Percentiles rank a stretch among this genome's conserved stretches.
Conservation (phyloP, 1,140 invertebrate species). For the Drosophila burlai region DNA sequence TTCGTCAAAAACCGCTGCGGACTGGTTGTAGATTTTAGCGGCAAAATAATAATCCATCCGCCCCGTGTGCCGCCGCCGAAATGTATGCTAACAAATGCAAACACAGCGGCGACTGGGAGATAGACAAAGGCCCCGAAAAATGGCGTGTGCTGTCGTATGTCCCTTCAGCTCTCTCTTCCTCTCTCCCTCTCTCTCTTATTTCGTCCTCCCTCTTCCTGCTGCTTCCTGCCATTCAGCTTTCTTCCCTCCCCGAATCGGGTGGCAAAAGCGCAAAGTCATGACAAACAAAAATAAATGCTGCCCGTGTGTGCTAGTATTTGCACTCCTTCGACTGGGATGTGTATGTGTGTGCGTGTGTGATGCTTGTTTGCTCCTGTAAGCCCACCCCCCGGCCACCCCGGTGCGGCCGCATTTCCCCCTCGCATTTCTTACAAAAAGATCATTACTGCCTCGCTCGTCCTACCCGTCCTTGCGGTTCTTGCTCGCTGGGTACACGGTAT, state of each 20-base stretch:
- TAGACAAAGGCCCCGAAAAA: slow-evolving; percentile 44
- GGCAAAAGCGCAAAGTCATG: slow-evolving; percentile 77
- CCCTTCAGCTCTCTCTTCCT: slow-evolving; percentile 5
- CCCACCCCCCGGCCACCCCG: background rate
- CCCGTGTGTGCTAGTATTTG: slow-evolving; percentile 33
- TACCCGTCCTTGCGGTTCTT: background rate
- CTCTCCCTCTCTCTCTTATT: background rate
- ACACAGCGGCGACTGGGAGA: slow-evolving; percentile 6
- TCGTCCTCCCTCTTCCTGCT: slow-evolving; percentile 1
- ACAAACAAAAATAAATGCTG: slow-evolving; percentile 45
- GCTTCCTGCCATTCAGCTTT: background rate
- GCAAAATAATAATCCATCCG: slow-evolving; percentile 62
- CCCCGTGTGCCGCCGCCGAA: slow-evolving; percentile 26
- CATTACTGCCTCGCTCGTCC: slow-evolving; percentile 58
- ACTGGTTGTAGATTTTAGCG: slow-evolving; percentile 43
- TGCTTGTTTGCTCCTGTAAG: slow-evolving; percentile 56
- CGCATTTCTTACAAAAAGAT: slow-evolving; percentile 68
- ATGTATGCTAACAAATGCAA: slow-evolving; percentile 60
- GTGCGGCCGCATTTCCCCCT: background rate
- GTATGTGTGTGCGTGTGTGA: slow-evolving; percentile 24
- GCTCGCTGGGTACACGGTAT: slow-evolving; percentile 4
- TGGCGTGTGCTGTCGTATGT: slow-evolving; percentile 23
- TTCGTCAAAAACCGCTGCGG: slow-evolving; percentile 11
- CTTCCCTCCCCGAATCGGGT: slow-evolving; percentile 6
- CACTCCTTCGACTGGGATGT: slow-evolving; percentile 27